Evolutionary conservation across 2,113 vertebrate genomes (phyloP), one percentile per base, ranked within the genome.

Genomic region (Oncorhynchus masou): DNA sequence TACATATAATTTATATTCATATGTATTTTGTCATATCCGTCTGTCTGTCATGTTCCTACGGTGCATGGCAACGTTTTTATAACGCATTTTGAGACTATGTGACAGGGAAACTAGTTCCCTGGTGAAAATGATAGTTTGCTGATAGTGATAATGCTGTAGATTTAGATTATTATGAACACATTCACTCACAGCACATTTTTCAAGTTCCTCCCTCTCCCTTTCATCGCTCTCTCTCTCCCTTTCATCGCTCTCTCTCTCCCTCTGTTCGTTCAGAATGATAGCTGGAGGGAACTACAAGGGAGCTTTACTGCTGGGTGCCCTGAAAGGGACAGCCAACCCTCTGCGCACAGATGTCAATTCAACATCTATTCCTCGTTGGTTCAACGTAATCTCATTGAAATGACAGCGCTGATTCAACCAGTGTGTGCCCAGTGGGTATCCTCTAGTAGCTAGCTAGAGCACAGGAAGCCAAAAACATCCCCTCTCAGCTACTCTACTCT

Each of bases 1-100:
- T 70, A 68, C 31, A 45, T 76, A 45, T 39, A 8, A 70, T 69
- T 76, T 76, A 27, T 60, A 76, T 70, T 76, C 66, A 34, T 60
- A 6, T 25, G 13, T n/a, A 70, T 39, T 51, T n/a, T 62, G 71
- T 27, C 29, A 62, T 68, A 16, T 68, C 16, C 16, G 20, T 68
- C 7, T 39, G 45, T 20, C 1, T 57, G 70, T 73, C 48, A 34
- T 39, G 62, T 60, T 68, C 16, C 27, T n/a, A 48, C n/a, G 1
- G 20, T 34, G 31, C 54, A 3, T 22, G 34, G 5, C n/a, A 48
- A 51, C 0, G 48, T 45, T 24, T 59, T n/a, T 68, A 24, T 65
- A 13, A 65, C 27, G 25, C 20, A 66, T 66, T 13, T 9, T 7
- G 12, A 16, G 29, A 31, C 29, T 20, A 16, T 5, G 66, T 68